Evolutionary conservation across 1,140 invertebrate genomes (phyloP).

Genomic region (Heliconius himera): DNA sequence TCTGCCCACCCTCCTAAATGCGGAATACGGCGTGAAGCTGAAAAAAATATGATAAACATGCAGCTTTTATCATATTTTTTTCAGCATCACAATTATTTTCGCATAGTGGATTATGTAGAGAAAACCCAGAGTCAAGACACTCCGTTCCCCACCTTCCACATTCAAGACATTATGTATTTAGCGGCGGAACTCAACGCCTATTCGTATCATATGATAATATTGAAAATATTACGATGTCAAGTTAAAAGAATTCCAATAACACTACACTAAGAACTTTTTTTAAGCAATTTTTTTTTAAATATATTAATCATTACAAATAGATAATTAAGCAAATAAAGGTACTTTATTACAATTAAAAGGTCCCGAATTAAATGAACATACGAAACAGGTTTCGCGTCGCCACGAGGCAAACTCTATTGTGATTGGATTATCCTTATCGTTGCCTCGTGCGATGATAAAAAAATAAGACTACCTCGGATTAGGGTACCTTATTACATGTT

Average conservation of each 20-base stretch:
- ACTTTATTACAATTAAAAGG: background rate
- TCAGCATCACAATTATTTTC: no score
- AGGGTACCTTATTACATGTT: background rate
- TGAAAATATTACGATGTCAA: no score
- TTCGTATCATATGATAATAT: no score
- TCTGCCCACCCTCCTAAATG: no score
- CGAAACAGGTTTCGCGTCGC: background rate
- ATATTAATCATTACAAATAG: background rate
- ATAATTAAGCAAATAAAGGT: background rate
- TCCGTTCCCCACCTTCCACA: background rate
- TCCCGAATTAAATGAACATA: conserved; percentile 1
- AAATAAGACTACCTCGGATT: background rate
- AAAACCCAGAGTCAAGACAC: background rate
- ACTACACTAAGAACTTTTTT: no score
- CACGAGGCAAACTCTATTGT: conserved; percentile 1
- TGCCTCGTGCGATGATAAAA: conserved; percentile 1
- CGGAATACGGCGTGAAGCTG: no score
- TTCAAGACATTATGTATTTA: background rate
- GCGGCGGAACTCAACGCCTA: background rate
- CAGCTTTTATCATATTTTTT: no score
- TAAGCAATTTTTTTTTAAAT: no score
- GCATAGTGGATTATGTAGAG: background rate
- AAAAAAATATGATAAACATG: no score
- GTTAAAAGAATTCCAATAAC: no score
- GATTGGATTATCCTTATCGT: conserved; percentile 3